Evolutionary conservation across 92 coral and sea anemone species (phyloP).

Genomic region (Actinernus sp.): DNA sequence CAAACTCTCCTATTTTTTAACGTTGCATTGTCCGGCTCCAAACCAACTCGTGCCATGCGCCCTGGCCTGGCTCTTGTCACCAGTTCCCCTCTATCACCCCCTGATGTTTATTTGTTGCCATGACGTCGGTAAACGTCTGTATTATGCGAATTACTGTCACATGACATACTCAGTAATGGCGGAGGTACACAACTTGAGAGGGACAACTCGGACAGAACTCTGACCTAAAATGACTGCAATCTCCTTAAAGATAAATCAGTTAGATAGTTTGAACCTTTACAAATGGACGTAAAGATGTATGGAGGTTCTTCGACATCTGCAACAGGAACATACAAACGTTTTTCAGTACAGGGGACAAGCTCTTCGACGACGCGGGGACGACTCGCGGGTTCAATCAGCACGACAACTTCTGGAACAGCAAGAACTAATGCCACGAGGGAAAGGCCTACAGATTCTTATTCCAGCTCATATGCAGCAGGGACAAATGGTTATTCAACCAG

Average conservation of each 20-base stretch:
- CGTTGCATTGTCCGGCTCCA: no score
- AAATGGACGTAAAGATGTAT: constrained; percentile 35
- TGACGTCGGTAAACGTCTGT: not conserved
- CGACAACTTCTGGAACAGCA: constrained; percentile 7
- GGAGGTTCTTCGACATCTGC: constrained; percentile 19
- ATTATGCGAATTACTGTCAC: no score
- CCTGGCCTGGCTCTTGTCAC: no score
- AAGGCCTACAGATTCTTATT: not conserved
- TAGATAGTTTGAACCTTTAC: not conserved
- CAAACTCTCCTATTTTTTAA: no score
- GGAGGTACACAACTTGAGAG: not conserved
- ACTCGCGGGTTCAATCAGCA: constrained; percentile 9
- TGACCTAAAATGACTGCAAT: not conserved
- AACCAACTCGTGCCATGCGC: no score
- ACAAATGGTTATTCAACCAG: not conserved
- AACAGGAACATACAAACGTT: constrained; percentile 11
- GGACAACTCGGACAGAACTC: not conserved
- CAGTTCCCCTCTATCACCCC: not conserved
- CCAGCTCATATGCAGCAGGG: not conserved
- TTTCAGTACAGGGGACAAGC: not conserved
- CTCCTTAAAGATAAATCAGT: not conserved
- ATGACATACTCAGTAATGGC: not conserved
- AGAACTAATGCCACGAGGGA: not conserved
- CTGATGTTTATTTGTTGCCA: constrained; percentile 1
- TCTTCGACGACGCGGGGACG: constrained; percentile 9